Base-by-base conservation (phyloP, 1,140 invertebrate genomes). In the Ladona fulva region DNA sequence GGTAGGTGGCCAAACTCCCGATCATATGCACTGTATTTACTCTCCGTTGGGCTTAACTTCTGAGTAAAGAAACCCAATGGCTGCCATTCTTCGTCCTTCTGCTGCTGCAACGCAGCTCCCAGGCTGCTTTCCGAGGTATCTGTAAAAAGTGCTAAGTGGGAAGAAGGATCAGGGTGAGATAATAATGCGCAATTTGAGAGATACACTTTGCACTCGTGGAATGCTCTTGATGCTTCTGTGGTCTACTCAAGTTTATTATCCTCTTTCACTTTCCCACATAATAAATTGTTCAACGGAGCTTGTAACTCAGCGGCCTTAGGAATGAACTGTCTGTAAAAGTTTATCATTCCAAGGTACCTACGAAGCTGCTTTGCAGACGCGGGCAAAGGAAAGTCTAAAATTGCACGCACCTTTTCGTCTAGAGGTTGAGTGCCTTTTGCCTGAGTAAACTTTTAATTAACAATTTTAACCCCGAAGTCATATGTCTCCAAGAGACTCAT, bases 1-100 rank as follows among this genome's bases (percentile, higher is more conserved):
- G 77, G 80, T 87, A 88, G 25, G 86, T 84, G 0, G 85, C 87
- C 7, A 88, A 76, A 79, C 80, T 89, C 86, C 8, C 84, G 77
- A 78, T 87, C 85, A 80, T 84, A 87, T 1, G 84, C 81, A 12
- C 81, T 81, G 74, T 86, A 86, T 37, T 83, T 83, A 24, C 78
- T 44, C 80, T 87, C 80, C 0, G 82, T 76, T 22, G 80, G 66
- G 10, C 73, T 81, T 0, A 86, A 76, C 78, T 85, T 85, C 74
- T 81, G 82, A 11, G 84, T 85, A 75, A 85, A 85, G 78, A 85
- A 86, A 24, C 81, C 83, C 0, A 85, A 75, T 3, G 84, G 85
- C 82, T 83, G 77, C 80, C 25, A 77, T 75, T 75, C 16, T 8
- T 79, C 77, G 12, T 80, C 44, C 19, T 74, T 74, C 0, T 24